A percentile compares a stretch with the other conserved stretches of the same genome.
Conservation (phyloP, 2,797 vertebrate genomes). For the Ptychadena robeensis region DNA sequence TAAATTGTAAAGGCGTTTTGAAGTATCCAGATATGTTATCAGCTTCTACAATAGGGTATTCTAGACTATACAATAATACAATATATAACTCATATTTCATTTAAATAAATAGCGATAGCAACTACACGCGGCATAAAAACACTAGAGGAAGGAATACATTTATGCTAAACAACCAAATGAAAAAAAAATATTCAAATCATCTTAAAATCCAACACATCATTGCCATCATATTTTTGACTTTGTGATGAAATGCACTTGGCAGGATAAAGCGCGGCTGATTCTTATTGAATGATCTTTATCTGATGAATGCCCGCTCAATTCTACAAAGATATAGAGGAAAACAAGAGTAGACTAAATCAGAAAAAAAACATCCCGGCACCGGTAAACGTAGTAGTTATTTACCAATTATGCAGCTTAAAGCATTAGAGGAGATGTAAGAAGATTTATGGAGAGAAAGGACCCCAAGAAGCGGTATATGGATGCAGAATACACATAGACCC, state of each 20-base stretch:
- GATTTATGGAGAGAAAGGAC: conserved; percentile 75
- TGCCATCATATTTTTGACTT: neutral
- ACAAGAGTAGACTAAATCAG: neutral
- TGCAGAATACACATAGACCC: conserved; percentile 67
- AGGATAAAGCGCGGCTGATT: neutral
- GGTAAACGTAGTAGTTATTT: neutral
- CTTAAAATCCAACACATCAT: neutral
- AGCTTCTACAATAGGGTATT: neutral
- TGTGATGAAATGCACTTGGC: neutral
- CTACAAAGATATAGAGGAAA: neutral
- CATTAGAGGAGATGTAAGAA: conserved; percentile 31
- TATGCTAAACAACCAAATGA: neutral
- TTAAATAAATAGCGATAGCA: neutral
- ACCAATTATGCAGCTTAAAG: neutral
- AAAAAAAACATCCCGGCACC: neutral
- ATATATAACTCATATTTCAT: neutral
- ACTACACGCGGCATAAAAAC: neutral
- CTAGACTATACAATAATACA: neutral
- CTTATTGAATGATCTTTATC: conserved; percentile 13
- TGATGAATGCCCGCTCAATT: neutral
- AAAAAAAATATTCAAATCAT: neutral
- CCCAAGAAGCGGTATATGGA: conserved; percentile 65
- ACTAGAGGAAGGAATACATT: neutral
- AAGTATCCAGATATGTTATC: conserved; percentile 33
- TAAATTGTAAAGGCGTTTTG: conserved; percentile 1